Evolutionary conservation across 2,113 vertebrate species (phyloP).

Genomic region (Taxidea taxus): DNA sequence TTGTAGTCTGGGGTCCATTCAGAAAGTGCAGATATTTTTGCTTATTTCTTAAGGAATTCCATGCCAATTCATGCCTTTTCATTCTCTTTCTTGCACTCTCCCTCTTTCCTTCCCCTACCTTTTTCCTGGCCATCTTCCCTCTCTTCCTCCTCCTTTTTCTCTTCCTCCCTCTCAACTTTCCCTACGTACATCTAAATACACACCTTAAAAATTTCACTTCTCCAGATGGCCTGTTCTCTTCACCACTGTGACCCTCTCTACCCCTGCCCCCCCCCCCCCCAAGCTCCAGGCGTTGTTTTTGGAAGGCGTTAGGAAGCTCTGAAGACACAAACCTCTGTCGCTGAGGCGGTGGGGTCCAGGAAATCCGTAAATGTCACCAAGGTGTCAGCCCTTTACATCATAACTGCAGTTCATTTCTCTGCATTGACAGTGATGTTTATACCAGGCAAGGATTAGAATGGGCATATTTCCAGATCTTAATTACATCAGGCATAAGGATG

Average conservation of each 20-base stretch:
- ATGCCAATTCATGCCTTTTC: not conserved
- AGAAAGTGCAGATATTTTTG: conserved; percentile 48
- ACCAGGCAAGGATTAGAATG: conserved; percentile 83
- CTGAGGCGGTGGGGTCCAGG: conserved; percentile 72
- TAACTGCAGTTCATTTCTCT: conserved; percentile 83
- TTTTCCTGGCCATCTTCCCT: not conserved
- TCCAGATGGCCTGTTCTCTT: conserved; percentile 52
- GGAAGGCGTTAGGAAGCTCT: conserved; percentile 75
- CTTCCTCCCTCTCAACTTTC: not conserved
- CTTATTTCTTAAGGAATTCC: conserved; percentile 32
- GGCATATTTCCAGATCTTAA: conserved; percentile 88
- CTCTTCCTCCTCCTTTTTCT: not conserved
- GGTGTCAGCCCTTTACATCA: conserved; percentile 84
- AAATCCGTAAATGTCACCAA: conserved; percentile 83
- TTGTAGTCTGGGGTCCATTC: not conserved
- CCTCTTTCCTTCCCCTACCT: rapidly evolving
- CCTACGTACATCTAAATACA: not conserved
- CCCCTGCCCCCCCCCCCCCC: not conserved
- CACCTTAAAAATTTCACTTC: conserved; percentile 59
- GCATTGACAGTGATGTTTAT: conserved; percentile 84
- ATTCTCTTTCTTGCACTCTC: not conserved
- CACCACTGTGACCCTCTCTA: conserved; percentile 33
- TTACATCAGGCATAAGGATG: conserved; percentile 85
- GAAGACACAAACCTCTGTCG: conserved; percentile 69
- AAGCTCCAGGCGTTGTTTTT: conserved; percentile 57